Base-by-base conservation (phyloP, 1,140 invertebrate species). In the Lepidurus apus region DNA sequence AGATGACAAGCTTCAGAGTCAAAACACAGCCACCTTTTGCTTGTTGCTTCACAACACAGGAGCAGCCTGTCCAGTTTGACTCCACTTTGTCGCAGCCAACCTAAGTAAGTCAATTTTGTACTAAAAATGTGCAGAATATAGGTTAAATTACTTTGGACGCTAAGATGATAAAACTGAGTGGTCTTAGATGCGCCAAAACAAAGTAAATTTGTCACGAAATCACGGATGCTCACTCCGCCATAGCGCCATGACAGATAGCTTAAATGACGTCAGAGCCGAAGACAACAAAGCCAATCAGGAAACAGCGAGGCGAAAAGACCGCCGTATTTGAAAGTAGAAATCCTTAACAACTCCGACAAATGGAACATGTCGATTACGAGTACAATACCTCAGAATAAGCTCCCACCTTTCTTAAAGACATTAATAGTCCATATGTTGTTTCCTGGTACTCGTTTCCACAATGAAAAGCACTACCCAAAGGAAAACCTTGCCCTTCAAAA, bases 11-110 rank as follows among this genome's bases (percentile, higher is more conserved):
- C 21, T 65, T 65, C 13, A 7, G 10, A 65, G 53, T 65, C 53
- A 65, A 65, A 65, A 65, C 53, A 65, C 53, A 65, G 53, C 53
- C 53, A 65, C 53, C 53, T 65, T 65, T 65, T 65, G 53, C 17
- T 65, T 65, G 53, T 65, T 65, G 53, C 53, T 65, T 65, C 53
- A 65, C 53, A 65, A 65, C 53, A 65, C n/a, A 65, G 8, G 53
- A 21, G 53, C 53, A 65, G 53, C 10, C 21, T 65, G 53, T 65
- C 53, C 53, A 13, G 53, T 65, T 65, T 65, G 53, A 21, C 21
- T 65, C 53, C 53, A 65, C 53, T 65, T 65, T 21, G 53, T 21
- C 21, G 5, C 53, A 11, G 53, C 53, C 8, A 65, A 65, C 53
- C 53, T 65, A 65, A 1, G n/a, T 65, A 65, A 65, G 21, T 13